These are phyloP conservation scores for Helicolenus hilgendorfi DNA, from an alignment of 2,797 vertebrate species.

Conservation along the genomic window DNA sequence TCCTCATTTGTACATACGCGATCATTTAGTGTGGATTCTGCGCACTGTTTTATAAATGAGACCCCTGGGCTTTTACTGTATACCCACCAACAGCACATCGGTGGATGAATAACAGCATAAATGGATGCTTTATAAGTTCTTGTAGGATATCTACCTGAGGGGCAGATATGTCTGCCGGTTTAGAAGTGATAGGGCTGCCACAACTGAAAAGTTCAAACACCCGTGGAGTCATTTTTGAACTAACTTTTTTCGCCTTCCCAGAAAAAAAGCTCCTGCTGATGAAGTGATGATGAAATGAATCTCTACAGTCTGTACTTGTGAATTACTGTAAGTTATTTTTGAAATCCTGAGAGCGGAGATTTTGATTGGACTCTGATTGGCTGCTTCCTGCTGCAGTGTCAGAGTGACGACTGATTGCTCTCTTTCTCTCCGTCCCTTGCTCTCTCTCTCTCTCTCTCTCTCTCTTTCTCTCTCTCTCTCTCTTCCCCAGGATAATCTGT, in stretches of 20 bases:
- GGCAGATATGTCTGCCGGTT: neutral
- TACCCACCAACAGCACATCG: neutral
- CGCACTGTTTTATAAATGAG: too few species aligned
- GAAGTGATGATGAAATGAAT: constrained; percentile 73
- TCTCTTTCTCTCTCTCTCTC: constrained; percentile 33
- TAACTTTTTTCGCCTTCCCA: constrained; percentile 44
- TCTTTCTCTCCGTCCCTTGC: neutral
- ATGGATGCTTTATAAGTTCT: neutral
- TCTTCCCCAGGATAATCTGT: constrained; percentile 49
- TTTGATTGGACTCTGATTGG: constrained; percentile 79
- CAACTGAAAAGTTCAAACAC: constrained; percentile 30
- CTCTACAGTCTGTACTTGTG: constrained; percentile 37
- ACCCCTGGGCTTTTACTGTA: neutral
- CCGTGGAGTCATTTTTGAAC: constrained; percentile 17
- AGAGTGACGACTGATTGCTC: constrained; percentile 54
- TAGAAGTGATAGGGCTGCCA: neutral
- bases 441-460: constrained; percentile 3
- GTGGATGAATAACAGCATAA: neutral
- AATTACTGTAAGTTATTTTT: constrained; percentile 69
- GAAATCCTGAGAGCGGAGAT: constrained; percentile 48
- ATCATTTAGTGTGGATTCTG: too few species aligned
- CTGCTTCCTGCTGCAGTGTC: constrained; percentile 70
- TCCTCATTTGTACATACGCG: too few species aligned
- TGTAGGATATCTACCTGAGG: neutral
- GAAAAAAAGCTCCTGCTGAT: constrained; percentile 62